phyloP scores from a whole-genome alignment of 2,888 invertebrate species.

The Bugula neritina region DNA sequence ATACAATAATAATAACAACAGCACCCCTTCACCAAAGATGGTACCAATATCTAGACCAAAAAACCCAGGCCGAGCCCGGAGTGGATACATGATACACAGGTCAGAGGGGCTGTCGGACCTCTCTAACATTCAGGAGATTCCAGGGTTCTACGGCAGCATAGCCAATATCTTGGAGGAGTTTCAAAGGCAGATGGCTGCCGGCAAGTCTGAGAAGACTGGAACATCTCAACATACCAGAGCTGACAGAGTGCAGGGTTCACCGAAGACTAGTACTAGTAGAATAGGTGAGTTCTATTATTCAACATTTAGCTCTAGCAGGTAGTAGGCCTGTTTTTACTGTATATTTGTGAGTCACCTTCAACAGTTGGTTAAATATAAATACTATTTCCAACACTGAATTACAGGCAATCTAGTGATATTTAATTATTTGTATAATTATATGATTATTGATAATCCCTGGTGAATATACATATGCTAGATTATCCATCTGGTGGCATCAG shows the following conservation, averaged over 20 bases:
- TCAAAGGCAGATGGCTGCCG: background rate
- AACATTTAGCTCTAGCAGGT: no score
- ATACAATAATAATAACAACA: no score
- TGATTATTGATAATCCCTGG: background rate
- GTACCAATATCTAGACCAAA: background rate
- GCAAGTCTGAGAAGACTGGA: background rate
- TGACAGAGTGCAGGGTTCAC: background rate
- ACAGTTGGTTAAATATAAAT: no score
- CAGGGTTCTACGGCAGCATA: background rate
- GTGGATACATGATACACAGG: background rate
- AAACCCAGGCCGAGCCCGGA: background rate
- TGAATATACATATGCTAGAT: background rate
- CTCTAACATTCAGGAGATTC: background rate
- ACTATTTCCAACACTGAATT: no score
- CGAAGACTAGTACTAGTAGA: background rate
- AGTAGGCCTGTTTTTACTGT: no score
- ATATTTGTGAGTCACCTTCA: no score
- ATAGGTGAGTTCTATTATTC: no score
- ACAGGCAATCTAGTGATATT: no score
- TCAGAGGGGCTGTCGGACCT: constrained; percentile 9
- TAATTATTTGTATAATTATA: background rate
- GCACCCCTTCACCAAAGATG: background rate
- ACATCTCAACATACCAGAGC: background rate
- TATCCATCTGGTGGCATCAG: background rate
- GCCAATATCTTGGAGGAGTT: constrained; percentile 6